phyloP scores from a whole-genome alignment of 2,888 invertebrate genomes.

The Aproaerema taeniolella region DNA sequence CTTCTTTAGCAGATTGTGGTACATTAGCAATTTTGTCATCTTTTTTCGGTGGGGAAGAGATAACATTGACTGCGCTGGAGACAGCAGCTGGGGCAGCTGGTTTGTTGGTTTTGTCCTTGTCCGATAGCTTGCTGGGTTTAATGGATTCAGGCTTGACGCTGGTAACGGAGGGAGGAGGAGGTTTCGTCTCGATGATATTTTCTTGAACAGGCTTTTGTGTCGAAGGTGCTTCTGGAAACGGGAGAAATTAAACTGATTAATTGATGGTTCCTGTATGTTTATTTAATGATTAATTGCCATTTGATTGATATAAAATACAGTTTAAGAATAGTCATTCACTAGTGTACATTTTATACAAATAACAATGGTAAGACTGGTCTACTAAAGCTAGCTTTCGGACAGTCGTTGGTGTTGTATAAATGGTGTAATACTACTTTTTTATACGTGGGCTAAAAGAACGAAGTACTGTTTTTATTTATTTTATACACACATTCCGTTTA shows the following conservation, averaged over 20 bases:
- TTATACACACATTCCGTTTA: no score
- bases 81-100: slow-evolving; percentile 47
- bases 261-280: no score
- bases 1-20: slow-evolving; percentile 68
- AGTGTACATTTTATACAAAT: no score
- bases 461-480: no score
- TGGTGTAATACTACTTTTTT: no score
- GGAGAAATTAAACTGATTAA: background rate
- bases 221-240: slow-evolving; percentile 58
- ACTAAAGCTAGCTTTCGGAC: no score
- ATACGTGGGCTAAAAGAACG: no score
- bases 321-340: no score
- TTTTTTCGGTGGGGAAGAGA: slow-evolving; percentile 62
- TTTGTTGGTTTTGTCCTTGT: slow-evolving; percentile 58
- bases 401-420: no score
- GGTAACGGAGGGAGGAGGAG: slow-evolving; percentile 53
- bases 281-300: no score
- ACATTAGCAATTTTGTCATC: slow-evolving; percentile 53
- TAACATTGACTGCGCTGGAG: slow-evolving; percentile 59
- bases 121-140: slow-evolving; percentile 62
- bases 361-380: no score
- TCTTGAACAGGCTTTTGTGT: slow-evolving; percentile 63
- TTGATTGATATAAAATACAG: no score
- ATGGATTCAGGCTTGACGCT: slow-evolving; percentile 61
- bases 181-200: slow-evolving; percentile 69